Evolutionary conservation across 2,113 vertebrate genomes (phyloP), one percentile per base, ranked within the genome.

Genomic region (Cynoglossus semilaevis): DNA sequence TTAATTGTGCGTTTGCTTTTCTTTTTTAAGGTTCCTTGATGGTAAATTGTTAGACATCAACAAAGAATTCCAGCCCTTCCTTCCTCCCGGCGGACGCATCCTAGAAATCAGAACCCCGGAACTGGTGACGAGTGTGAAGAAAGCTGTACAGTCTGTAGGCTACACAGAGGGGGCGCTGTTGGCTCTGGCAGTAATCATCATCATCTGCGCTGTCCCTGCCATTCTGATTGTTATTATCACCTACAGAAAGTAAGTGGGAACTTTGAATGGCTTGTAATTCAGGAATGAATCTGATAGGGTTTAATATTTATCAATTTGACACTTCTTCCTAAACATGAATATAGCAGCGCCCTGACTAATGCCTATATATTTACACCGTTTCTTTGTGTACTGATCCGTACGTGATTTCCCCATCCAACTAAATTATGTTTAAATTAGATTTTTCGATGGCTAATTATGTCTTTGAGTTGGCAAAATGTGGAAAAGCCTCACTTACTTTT

Each of bases 1-100:
- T n/a, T n/a, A n/a, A n/a, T n/a, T n/a, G n/a, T n/a, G n/a, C n/a
- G 1, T n/a, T 13, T 48, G 6, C 40, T 3, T 59, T 35, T 73
- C 4, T 65, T n/a, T 7, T 51, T 29, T 1, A 65, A 99, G 97
- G 84, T 98, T 98, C 83, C 88, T 99, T 43, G 94, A 98, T 68
- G 96, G 95, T 48, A 99, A 98, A 72, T 91, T 99, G 19, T 90
- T 99, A 15, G 96, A 99, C 60, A 98, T 99, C 86, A 99, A 97
- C 70, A 98, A 97, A 82, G 94, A 96, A 52, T 98, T 96, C 63
- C 95, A 96, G 85, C 93, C 93, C 0, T 89, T 94, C 78, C 91
- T 97, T 45, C 96, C 96, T 15, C 93, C 94, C 61, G 96, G 97
- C 1, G 95, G 95, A 4, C 92, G 95, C 7, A 95, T 99, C 79